A percentile compares a stretch with the other conserved stretches of the same genome.
These are phyloP conservation scores for Phaenicophaeus curvirostris DNA, from an alignment of 2,797 vertebrate species.

Conservation along the genomic window DNA sequence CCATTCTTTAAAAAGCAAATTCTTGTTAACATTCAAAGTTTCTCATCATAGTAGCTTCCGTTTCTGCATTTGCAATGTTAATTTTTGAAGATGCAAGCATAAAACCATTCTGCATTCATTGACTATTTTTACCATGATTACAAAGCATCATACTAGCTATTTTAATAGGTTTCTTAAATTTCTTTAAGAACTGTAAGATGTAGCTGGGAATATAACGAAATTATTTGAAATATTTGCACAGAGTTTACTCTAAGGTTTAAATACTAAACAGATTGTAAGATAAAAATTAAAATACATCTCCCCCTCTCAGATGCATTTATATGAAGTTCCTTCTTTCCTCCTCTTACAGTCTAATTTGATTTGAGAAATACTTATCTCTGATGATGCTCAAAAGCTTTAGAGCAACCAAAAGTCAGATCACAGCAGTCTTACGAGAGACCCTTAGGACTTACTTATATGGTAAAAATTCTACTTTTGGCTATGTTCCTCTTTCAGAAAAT, in stretches of 20 bases:
- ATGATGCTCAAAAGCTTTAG: neutral
- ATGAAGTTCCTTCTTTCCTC: neutral
- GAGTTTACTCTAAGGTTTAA: neutral
- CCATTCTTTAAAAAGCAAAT: neutral
- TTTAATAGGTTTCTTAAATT: neutral
- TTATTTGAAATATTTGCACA: neutral
- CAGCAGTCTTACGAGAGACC: neutral
- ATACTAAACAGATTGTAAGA: no score
- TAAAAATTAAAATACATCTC: neutral
- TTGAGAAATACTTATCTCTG: neutral
- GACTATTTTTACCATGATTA: neutral
- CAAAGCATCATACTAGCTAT: neutral
- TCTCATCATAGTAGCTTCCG: neutral
- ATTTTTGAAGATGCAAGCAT: conserved; percentile 17
- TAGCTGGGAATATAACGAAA: neutral
- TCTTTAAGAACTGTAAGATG: neutral
- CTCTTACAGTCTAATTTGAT: neutral
- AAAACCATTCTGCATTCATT: neutral
- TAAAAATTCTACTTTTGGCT: neutral
- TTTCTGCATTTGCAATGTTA: neutral
- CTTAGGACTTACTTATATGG: neutral
- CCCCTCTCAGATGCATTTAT: neutral
- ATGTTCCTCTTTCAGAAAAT: neutral
- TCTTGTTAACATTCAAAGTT: neutral
- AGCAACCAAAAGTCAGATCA: neutral